Evolutionary conservation across 2,888 invertebrate genomes (phyloP), one percentile per base, ranked within the genome.

Genomic region (Beris chalybata): DNA sequence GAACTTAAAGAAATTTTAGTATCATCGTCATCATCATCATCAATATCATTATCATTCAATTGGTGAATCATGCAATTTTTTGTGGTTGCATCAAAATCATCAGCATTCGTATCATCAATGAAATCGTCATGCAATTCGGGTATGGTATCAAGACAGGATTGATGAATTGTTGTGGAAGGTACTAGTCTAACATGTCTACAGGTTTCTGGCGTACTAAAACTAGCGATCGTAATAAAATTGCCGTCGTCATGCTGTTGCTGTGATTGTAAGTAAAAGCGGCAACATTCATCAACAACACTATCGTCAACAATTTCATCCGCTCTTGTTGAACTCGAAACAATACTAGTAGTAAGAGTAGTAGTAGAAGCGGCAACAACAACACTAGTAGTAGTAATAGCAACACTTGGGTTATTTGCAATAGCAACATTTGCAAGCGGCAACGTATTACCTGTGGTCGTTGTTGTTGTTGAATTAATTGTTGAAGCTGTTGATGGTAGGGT

Each of bases 371-470:
- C 53, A 68, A 66, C 38, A 69, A 65, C 66, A 68, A 70, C 67
- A 70, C 69, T 67, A 70, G 69, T 66, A 69, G 67, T 44, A 45
- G 45, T 30, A 45, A 30, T 44, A 64, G 44, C 31, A 45, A 9
- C 45, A 15, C 11, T 56, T 11, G 30, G 48, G 65, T 65, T 65
- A 65, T 65, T 65, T 5, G 45, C 47, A 47, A 38, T 55, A 50
- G 47, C 56, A 65, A 55, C 55, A 65, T 48, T 45, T 32, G 29
- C 31, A n/a, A 45, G 57, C 47, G 57, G 50, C 59, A 54, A 15
- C 59, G 48, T 70, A 43, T 71, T 71, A 69, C 72, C 72, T 71
- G 73, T 71, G 73, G 74, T 71, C 72, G 73, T 72, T 73, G 73
- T 64, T 61, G 50, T 12, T 52, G 59, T 29, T 52, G 50, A 55